phyloP scores from a whole-genome alignment of 2,113 vertebrate genomes.

The Hippocampus guttulatus region DNA sequence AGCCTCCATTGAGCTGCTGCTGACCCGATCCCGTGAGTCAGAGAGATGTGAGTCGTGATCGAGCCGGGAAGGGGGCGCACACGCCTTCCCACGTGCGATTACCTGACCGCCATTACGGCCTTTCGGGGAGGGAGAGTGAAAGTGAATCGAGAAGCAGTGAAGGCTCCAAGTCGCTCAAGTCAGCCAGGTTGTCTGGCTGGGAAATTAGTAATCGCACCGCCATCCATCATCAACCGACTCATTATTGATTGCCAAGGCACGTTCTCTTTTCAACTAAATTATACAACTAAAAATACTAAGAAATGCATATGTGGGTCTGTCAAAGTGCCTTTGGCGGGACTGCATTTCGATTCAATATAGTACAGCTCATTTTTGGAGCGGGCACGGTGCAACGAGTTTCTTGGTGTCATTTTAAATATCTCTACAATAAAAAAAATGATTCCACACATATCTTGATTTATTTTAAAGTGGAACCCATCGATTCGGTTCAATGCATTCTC shows the following conservation, averaged over 20 bases:
- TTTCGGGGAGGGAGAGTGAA: conserved; percentile 37
- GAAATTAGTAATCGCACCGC: conserved; percentile 73
- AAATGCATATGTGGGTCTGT: conserved; percentile 43
- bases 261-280: conserved; percentile 73
- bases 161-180: conserved; percentile 36
- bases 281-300: conserved; percentile 65
- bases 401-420: too few species aligned
- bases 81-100: conserved; percentile 45
- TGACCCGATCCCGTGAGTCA: conserved; percentile 41
- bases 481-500: too few species aligned
- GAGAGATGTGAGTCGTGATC: background rate
- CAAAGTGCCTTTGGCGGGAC: background rate
- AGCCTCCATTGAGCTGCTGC: conserved; percentile 14
- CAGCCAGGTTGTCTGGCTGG: conserved; percentile 62
- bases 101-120: conserved; percentile 45
- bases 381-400: too few species aligned
- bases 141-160: conserved; percentile 48
- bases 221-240: conserved; percentile 75
- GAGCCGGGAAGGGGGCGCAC: conserved; percentile 21
- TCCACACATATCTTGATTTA: too few species aligned
- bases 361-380: too few species aligned
- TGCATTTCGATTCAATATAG: too few species aligned
- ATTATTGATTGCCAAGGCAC: conserved; percentile 67
- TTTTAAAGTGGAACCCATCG: too few species aligned
- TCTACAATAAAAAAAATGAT: too few species aligned